Evolutionary conservation across 2,113 vertebrate species (phyloP), one percentile per base, ranked within the genome.

Genomic region (Phyllostomus discolor): DNA sequence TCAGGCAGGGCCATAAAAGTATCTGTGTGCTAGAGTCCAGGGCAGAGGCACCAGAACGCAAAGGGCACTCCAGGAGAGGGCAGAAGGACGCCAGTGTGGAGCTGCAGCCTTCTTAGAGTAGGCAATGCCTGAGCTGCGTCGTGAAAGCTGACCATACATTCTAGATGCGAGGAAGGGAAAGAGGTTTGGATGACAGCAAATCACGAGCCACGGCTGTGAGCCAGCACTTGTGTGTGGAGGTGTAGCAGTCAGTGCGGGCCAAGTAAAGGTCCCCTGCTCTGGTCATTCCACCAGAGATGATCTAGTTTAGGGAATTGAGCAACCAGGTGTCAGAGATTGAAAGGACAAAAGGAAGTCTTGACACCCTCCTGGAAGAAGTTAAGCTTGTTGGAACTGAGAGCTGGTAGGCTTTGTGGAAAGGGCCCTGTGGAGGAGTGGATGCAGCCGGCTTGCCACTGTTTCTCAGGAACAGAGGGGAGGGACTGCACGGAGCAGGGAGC

Each of bases 401-500:
- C 20, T 26, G 6, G 2, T 1, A 14, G 43, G 15, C 16, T 31
- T 3, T 70, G 7, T 24, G 4, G 33, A 50, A n/a, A 24, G 54
- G 28, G 31, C 15, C 8, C 19, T 15, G 17, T 20, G 0, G 33
- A 59, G 11, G 80, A 24, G 9, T 4, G 6, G 24, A 3, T 28
- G 9, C 8, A 14, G 5, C 9, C 28, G 52, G 28, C 3, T n/a
- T 41, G 8, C 2, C 14, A 0, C 50, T 64, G 19, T 50, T 5
- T 92, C 33, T 57, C 8, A 41, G 24, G 46, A 86, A 7, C n/a
- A 3, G 0, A 0, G 2, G 12, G 26, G 16, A 79, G 8, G 14
- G 6, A 38, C 35, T 6, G 1, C 2, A 17, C 2, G 1, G 14
- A 38, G 54, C 6, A 11, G 4, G 0, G 28, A 57, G 16, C 1